Base-by-base conservation (phyloP, 2,797 vertebrate genomes). In the Zenarchopterus dispar region DNA sequence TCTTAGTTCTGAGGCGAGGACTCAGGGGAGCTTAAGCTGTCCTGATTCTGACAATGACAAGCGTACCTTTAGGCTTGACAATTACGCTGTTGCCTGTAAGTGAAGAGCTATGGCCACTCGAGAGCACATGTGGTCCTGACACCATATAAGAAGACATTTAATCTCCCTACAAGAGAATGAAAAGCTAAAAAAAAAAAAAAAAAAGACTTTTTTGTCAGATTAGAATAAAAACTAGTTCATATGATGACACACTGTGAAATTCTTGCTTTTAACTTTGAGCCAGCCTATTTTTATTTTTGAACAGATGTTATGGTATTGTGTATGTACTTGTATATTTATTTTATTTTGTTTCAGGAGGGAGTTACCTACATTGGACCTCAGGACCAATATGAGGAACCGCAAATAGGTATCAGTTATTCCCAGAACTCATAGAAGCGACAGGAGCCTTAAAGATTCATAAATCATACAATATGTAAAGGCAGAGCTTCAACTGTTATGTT, bases 341-440 rank as follows among this genome's bases (percentile, higher is more conserved):
- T 53, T n/a, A 15, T 39, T 55, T 56, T 67, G 16, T 84, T 75
- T 44, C 77, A 99, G 98, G 96, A 99, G 84, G 97, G 97, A 80
- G 90, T 94, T 69, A 99, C 97, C 67, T 94, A 86, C 88, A 95
- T 99, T 62, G 96, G 97, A 88, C 94, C 95, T 72, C 93, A 88
- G 70, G 92, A 94, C 67, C 92, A 93, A 55, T 89, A 92, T 49
- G 88, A 93, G 77, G 95, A 98, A 55, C 93, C 96, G 62, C 95
- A 97, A 63, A 98, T 97, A 82, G 96, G 97, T 98, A 94, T 91
- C 83, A 21, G 11, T 67, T 42, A 64, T 15, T 77, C 56, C 55
- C 24, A 47, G 43, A 23, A 23, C 6, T 0, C 43, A 55, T 42
- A 24, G 28, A 23, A 10, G 23, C 46, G 24, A 33, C 17, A 33